Conservation (phyloP, 2,113 vertebrate genomes). For the Cebidichthys violaceus region DNA sequence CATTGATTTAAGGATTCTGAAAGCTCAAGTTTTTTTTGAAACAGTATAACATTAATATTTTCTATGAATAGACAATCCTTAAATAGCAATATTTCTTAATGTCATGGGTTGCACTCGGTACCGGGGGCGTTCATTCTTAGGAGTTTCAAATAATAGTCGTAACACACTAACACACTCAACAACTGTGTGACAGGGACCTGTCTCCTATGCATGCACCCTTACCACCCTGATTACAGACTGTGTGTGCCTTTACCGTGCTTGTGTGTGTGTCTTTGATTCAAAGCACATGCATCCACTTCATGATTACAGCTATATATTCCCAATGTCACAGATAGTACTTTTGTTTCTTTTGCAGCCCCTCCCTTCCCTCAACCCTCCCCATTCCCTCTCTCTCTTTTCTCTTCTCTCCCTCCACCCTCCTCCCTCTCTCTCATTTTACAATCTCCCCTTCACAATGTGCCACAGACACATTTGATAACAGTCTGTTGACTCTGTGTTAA, state of each 20-base stretch:
- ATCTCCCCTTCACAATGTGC: conserved; percentile 50
- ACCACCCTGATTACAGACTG: conserved; percentile 23
- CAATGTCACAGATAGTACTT: conserved; percentile 46
- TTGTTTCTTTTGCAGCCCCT: conserved; percentile 54
- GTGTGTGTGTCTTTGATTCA: conserved; percentile 20
- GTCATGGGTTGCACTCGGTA: too few species aligned
- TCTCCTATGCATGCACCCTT: conserved; percentile 29
- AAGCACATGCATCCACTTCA: conserved; percentile 8
- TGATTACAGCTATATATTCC: conserved; percentile 48
- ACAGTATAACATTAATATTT: too few species aligned
- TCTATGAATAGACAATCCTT: too few species aligned
- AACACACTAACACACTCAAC: neutral
- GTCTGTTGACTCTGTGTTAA: conserved; percentile 59
- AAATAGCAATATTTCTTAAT: neutral
- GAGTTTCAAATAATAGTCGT: too few species aligned
- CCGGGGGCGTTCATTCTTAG: neutral
- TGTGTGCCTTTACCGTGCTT: neutral
- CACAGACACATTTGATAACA: conserved; percentile 49
- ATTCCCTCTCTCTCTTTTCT: conserved; percentile 15
- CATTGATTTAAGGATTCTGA: too few species aligned
- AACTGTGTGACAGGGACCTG: neutral
- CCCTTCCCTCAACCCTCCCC: conserved; percentile 25
- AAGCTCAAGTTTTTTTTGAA: too few species aligned
- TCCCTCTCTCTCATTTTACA: conserved; percentile 9
- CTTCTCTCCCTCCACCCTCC: neutral